Percentiles rank a stretch among this genome's conserved stretches.
Conservation (phyloP, 2,797 vertebrate genomes). For the Hemitrygon akajei region DNA sequence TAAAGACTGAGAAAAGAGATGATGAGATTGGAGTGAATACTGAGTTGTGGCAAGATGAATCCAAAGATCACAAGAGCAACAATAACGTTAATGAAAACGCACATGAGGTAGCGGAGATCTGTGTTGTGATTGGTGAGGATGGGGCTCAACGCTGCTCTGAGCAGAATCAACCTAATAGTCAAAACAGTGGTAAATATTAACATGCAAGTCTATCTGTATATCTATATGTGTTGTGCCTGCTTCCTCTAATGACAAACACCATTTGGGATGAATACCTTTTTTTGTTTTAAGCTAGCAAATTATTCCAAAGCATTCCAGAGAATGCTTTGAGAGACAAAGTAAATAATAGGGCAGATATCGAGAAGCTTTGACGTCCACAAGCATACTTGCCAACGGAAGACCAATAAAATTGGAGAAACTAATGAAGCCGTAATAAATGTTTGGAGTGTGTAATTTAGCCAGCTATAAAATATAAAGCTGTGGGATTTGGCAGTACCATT, state of each 20-base stretch:
- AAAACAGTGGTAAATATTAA: constrained; percentile 31
- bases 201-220: background rate
- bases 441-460: background rate
- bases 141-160: constrained; percentile 24
- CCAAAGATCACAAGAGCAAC: constrained; percentile 66
- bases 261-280: background rate
- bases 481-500: no score
- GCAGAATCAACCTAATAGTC: constrained; percentile 27
- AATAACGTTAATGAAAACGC: constrained; percentile 69
- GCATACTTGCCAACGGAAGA: no score
- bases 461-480: no score
- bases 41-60: constrained; percentile 63
- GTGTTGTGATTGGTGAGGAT: constrained; percentile 83
- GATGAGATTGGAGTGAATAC: constrained; percentile 61
- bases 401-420: background rate
- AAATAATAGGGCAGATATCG: no score
- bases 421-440: background rate
- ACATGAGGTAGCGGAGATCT: constrained; percentile 82
- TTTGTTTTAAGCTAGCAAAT: background rate
- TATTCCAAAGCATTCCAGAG: no score
- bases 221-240: background rate
- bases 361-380: no score
- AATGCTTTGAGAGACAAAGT: no score
- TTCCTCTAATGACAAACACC: background rate
- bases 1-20: constrained; percentile 75